phyloP scores from a whole-genome alignment of 1,140 invertebrate species.

The Akabosia matsudoensis region DNA sequence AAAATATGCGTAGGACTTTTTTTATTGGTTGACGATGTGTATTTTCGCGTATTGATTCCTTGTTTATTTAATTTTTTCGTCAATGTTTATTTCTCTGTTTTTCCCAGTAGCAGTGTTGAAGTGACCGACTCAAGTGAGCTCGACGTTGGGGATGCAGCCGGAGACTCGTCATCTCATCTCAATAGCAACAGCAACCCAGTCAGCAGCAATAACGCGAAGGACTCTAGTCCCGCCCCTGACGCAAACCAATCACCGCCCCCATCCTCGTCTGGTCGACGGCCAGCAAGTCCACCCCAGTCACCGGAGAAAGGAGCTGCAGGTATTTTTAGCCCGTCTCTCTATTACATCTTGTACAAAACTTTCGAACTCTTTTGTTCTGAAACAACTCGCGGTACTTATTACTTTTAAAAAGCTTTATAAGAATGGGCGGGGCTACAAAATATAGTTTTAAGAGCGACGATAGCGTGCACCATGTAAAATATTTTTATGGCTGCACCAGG shows the following conservation, averaged over 20 bases:
- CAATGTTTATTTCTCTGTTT: too few species aligned
- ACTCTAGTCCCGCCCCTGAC: slow-evolving; percentile 1
- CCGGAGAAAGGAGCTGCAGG: not conserved
- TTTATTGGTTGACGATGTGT: not conserved
- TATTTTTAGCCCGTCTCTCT: not conserved
- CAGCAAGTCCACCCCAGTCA: not conserved
- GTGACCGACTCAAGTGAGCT: not conserved
- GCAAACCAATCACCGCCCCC: not conserved
- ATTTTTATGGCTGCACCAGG: not conserved
- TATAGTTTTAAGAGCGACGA: too few species aligned
- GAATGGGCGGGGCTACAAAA: too few species aligned
- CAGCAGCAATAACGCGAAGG: not conserved
- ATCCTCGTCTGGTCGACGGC: not conserved
- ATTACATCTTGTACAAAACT: too few species aligned
- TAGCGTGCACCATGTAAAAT: too few species aligned
- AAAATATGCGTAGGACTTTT: too few species aligned
- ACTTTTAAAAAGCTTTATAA: not conserved
- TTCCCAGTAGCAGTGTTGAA: too few species aligned
- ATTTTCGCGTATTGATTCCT: not conserved
- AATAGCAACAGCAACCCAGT: not conserved
- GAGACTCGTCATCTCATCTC: not conserved
- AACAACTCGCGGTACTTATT: too few species aligned
- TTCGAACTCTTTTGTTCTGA: not conserved
- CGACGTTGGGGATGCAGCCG: not conserved
- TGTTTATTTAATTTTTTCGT: too few species aligned